Evolutionary conservation across 2,797 vertebrate species (phyloP), one percentile per base, ranked within the genome.

Genomic region (Phylloscopus collybita): DNA sequence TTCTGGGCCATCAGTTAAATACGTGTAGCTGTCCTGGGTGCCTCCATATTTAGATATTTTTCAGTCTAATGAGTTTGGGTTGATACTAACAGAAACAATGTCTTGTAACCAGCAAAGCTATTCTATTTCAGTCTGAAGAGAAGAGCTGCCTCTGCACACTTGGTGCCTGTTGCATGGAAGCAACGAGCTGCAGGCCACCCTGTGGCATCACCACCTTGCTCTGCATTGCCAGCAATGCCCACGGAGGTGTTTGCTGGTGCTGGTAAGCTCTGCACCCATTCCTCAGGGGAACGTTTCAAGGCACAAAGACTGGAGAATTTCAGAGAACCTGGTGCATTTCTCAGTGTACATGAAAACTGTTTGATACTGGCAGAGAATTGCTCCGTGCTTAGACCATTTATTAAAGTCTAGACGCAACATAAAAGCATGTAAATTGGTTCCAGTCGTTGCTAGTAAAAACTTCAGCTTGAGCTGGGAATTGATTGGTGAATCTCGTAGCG

Each of bases 371-470:
- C 97, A 97, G 97, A 88, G 64, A 93, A 97, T 93, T 97, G 98
- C 97, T 98, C 97, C 56, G 51, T 97, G 97, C 97, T 98, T 98
- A 98, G 99, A 99, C 98, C 97, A 97, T 98, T 99, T 98, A 99
- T 99, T 99, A 99, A 99, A 98, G 99, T 99, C 99, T 99, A 99
- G 99, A 99, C 99, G 97, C 98, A 99, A 99, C 98, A 99, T 99
- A 98, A 99, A 99, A 99, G 99, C 98, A 98, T 88, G 88, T 98
- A 98, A 99, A 98, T 98, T 98, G 98, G 97, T 99, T 98, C 94
- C 98, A 98, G 98, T 97, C 92, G 84, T 96, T 96, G 97, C 97
- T 98, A 97, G 98, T 98, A 97, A 98, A 98, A 98, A 97, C 97
- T 98, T 98, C 94, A 97, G 92, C 97, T 96, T 56, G 95, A 97